Evolutionary conservation across 2,113 vertebrate genomes (phyloP), one percentile per base, ranked within the genome.

Genomic region (Bathybates hornii): DNA sequence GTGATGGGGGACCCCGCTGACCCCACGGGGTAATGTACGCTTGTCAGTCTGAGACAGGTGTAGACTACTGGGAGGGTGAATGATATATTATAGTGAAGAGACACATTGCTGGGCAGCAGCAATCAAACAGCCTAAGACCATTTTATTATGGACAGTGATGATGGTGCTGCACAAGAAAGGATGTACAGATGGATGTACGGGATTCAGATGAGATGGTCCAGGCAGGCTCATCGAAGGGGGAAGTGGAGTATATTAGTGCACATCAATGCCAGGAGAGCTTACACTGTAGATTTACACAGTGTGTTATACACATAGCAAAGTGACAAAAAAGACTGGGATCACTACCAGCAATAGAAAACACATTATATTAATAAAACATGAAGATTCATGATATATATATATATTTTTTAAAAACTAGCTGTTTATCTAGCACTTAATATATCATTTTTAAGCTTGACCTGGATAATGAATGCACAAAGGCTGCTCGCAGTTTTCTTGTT

Each of bases 1-100:
- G 90, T 93, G 94, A 94, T 93, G 89, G 85, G 93, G 89, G 93
- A 94, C 90, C 94, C 87, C 21, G 1, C 85, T 93, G 94, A 96
- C 94, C 94, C 83, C 50, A 66, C 52, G 14, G 86, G 87, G 88
- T 89, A 86, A 93, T 85, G 86, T 50, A 24, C 5, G 5, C 92
- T 91, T 93, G 91, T 96, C 94, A 94, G 86, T 61, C 82, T 24
- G 81, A 95, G 92, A 93, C 89, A 89, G 90, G 90, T 88, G 91
- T 89, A 89, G 90, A 88, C 82, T 79, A 86, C 83, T 86, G 83
- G 19, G 78, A 79, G 87, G 91, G 34, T 68, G 63, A 93, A 94
- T 94, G 92, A 91, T 87, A 87, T 81, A 89, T 93, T 92, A 92
- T 86, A 86, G 88, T 89, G 92, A 94, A 89, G 79, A 89, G 89